Conservation (phyloP, 2,113 vertebrate species). For the Gobio gobio region DNA sequence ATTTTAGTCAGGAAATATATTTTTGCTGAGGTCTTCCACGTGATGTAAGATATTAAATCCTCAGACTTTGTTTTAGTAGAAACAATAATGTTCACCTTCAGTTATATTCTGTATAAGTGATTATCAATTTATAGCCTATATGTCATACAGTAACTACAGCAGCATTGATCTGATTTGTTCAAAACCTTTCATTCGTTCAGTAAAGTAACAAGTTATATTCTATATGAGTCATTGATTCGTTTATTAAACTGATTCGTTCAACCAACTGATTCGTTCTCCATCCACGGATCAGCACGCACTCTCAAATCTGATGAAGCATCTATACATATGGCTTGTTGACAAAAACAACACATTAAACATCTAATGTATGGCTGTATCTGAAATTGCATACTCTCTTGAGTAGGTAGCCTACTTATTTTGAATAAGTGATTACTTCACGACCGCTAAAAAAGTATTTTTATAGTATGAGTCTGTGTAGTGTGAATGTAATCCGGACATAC, state of each 20-base stretch:
- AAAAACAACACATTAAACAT: too few relatives aligned
- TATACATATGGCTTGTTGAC: too few relatives aligned
- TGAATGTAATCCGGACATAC: too few relatives aligned
- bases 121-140: neutral
- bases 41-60: neutral
- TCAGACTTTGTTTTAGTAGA: neutral
- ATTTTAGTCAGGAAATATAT: neutral
- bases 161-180: neutral
- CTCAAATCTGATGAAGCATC: too few relatives aligned
- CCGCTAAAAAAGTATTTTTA: too few relatives aligned
- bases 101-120: neutral
- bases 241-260: neutral
- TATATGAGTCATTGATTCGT: neutral
- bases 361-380: too few relatives aligned
- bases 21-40: neutral
- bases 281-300: too few relatives aligned
- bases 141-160: neutral
- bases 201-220: neutral
- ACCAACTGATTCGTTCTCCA: neutral
- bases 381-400: too few relatives aligned
- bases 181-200: neutral
- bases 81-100: neutral
- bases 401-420: too few relatives aligned
- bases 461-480: too few relatives aligned
- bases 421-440: too few relatives aligned